Percentiles rank a stretch among this genome's conserved stretches.
These are phyloP conservation scores for Podarcis cretensis DNA, from an alignment of 2,113 vertebrate species.

Conservation along the genomic window DNA sequence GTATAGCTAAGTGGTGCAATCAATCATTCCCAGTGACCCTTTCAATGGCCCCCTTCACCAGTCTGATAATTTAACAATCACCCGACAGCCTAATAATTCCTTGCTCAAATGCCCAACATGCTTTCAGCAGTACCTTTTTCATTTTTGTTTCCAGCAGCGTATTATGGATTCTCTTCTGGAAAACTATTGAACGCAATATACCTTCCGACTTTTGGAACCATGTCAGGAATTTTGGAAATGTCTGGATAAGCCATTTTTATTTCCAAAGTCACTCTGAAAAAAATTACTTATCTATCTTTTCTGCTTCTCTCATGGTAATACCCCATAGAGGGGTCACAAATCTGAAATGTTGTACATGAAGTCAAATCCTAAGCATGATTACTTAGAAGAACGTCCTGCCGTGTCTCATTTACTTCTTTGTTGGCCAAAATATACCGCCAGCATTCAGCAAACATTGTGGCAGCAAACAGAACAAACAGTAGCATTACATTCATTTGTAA, in stretches of 20 bases:
- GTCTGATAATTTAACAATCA: constrained; percentile 56
- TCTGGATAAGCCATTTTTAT: constrained; percentile 69
- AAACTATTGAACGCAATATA: constrained; percentile 57
- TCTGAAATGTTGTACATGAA: neutral
- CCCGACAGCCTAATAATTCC: constrained; percentile 59
- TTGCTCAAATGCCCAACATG: constrained; percentile 63
- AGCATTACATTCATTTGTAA: too few relatives aligned
- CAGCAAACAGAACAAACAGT: too few relatives aligned
- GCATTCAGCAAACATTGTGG: too few relatives aligned
- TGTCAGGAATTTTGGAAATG: constrained; percentile 58
- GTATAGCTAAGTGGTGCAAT: constrained; percentile 69
- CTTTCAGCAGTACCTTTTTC: constrained; percentile 59
- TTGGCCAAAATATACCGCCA: too few relatives aligned
- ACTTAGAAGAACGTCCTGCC: neutral
- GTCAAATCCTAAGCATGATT: neutral
- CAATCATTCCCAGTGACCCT: constrained; percentile 67
- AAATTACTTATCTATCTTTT: constrained; percentile 53
- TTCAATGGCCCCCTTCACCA: constrained; percentile 60
- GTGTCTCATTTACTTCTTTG: too few relatives aligned
- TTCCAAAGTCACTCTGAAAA: constrained; percentile 59
- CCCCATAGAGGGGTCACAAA: neutral
- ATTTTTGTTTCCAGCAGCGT: constrained; percentile 4
- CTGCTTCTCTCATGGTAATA: constrained; percentile 38
- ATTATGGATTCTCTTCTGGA: constrained; percentile 61
- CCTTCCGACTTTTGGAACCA: constrained; percentile 51